phyloP scores from a whole-genome alignment of 2,888 invertebrate species.

The Stenurella melanura region DNA sequence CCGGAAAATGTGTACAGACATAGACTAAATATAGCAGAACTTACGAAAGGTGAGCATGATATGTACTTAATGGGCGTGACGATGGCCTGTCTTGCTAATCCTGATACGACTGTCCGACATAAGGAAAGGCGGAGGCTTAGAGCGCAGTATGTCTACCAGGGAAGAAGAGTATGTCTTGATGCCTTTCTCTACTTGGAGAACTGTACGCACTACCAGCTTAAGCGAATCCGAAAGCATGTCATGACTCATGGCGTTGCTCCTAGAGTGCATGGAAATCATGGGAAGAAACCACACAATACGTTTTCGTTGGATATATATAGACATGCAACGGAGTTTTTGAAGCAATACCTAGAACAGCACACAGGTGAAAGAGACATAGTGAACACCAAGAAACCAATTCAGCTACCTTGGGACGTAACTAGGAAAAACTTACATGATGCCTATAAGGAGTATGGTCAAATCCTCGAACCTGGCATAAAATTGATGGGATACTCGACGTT shows the following conservation, averaged over 20 bases:
- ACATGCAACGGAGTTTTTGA: slow-evolving; percentile 85
- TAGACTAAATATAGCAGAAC: slow-evolving; percentile 85
- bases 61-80: slow-evolving; percentile 92
- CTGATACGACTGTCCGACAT: slow-evolving; percentile 82
- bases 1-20: slow-evolving; percentile 86
- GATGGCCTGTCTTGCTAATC: slow-evolving; percentile 86
- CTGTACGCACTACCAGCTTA: slow-evolving; percentile 86
- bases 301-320: slow-evolving; percentile 87
- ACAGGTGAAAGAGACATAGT: slow-evolving; percentile 75
- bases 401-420: slow-evolving; percentile 77
- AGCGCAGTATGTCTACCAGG: slow-evolving; percentile 86
- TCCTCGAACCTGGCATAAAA: slow-evolving; percentile 82
- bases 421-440: slow-evolving; percentile 84
- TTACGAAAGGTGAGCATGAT: slow-evolving; percentile 88
- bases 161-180: slow-evolving; percentile 84
- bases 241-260: slow-evolving; percentile 88
- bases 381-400: slow-evolving; percentile 75
- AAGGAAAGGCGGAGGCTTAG: slow-evolving; percentile 83
- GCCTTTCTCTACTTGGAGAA: slow-evolving; percentile 87
- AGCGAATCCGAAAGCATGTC: slow-evolving; percentile 85
- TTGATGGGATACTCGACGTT: slow-evolving; percentile 88
- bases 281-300: slow-evolving; percentile 87
- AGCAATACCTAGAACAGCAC: slow-evolving; percentile 82
- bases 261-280: slow-evolving; percentile 86
- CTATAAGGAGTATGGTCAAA: slow-evolving; percentile 84